Percentiles rank a stretch among this genome's conserved stretches.
phyloP scores from a whole-genome alignment of 1,140 invertebrate species.

The Aphaenogaster floridana region DNA sequence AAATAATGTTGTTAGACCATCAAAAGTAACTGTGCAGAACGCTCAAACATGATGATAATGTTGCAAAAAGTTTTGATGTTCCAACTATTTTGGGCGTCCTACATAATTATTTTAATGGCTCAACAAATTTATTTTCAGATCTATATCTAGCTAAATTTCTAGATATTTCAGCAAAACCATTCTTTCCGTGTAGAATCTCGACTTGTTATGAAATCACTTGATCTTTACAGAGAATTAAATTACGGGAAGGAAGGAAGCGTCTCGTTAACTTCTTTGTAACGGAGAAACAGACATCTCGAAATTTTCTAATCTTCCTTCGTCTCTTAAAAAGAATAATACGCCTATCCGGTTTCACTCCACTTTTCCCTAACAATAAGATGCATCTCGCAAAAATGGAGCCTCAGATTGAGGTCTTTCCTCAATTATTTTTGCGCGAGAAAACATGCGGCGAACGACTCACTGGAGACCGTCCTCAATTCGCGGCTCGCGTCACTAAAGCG shows the following conservation, averaged over 20 bases:
- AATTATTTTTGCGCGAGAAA: slow-evolving; percentile 39
- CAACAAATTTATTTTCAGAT: too few species aligned
- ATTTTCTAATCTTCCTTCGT: background rate
- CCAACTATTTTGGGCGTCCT: too few species aligned
- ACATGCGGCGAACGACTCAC: background rate
- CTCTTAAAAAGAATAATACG: background rate
- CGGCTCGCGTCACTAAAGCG: slow-evolving; percentile 14
- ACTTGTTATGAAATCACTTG: background rate
- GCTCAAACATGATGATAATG: too few species aligned
- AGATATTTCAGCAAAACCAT: too few species aligned
- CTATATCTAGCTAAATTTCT: too few species aligned
- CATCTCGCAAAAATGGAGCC: background rate
- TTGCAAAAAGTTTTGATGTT: too few species aligned
- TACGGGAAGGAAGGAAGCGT: background rate
- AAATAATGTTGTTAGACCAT: too few species aligned
- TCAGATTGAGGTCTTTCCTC: background rate
- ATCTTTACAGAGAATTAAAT: background rate
- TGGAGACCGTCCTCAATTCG: slow-evolving; percentile 40
- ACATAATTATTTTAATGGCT: too few species aligned
- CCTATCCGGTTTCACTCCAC: background rate
- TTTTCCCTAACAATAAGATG: background rate
- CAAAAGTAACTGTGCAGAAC: too few species aligned
- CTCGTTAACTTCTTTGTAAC: background rate
- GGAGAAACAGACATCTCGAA: background rate
- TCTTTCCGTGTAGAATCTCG: background rate